These are phyloP conservation scores for Rhorus exstirpatorius DNA, from an alignment of 2,888 invertebrate genomes.

Conservation along the genomic window DNA sequence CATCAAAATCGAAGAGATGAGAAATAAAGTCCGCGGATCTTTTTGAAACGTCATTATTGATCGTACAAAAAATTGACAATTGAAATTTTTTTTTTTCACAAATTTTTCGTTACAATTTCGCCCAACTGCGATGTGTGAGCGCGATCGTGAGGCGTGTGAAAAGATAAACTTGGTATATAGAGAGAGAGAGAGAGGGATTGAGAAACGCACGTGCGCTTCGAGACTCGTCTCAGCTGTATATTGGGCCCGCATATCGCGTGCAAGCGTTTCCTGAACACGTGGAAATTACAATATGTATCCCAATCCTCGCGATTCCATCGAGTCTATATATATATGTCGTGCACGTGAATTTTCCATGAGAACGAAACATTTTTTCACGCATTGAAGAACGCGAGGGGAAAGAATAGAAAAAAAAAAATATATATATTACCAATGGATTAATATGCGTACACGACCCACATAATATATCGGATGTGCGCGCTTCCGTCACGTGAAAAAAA, in stretches of 20 bases:
- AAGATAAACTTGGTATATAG: too few relatives aligned
- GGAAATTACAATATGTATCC: slow-evolving; percentile 32
- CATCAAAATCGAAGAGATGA: too few relatives aligned
- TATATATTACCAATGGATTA: background rate
- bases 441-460: slow-evolving; percentile 54
- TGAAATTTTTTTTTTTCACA: too few relatives aligned
- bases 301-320: slow-evolving; percentile 32
- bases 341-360: slow-evolving; percentile 55
- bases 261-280: slow-evolving; percentile 68
- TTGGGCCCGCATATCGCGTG: slow-evolving; percentile 65
- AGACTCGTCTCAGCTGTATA: background rate
- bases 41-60: too few relatives aligned
- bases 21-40: too few relatives aligned
- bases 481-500: slow-evolving; percentile 24
- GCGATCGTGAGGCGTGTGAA: background rate
- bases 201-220: slow-evolving; percentile 38
- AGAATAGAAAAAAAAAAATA: too few relatives aligned
- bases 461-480: slow-evolving; percentile 35
- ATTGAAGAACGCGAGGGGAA: too few relatives aligned
- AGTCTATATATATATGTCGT: background rate
- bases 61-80: too few relatives aligned
- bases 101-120: too few relatives aligned
- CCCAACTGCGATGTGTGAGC: too few relatives aligned
- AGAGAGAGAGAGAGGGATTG: too few relatives aligned
- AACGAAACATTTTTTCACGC: slow-evolving; percentile 21